Evolutionary conservation across 2,888 invertebrate species (phyloP).

Genomic region (Ganaspis brasiliensis): DNA sequence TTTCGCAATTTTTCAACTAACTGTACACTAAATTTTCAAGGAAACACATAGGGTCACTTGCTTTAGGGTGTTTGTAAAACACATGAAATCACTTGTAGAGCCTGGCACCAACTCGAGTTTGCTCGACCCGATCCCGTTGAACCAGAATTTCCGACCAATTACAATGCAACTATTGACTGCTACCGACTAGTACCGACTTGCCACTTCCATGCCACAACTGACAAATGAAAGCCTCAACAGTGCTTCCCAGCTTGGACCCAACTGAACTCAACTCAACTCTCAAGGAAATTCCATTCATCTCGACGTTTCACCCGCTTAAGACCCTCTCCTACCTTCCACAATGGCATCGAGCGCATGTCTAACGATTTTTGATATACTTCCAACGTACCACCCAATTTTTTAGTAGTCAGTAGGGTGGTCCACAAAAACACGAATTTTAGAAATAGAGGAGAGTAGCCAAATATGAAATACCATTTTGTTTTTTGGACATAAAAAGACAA

Average conservation of each 20-base stretch:
- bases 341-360: conserved; percentile 57
- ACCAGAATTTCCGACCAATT: conserved; percentile 10
- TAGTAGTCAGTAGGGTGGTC: too few species aligned
- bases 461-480: too few species aligned
- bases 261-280: conserved; percentile 37
- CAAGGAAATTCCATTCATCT: conserved; percentile 53
- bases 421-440: too few species aligned
- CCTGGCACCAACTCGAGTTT: conserved; percentile 18
- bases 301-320: conserved; percentile 46
- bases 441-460: too few species aligned
- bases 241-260: conserved; percentile 45
- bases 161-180: neutral
- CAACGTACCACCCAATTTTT: too few species aligned
- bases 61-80: conserved; percentile 38
- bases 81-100: conserved; percentile 16
- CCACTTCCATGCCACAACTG: conserved; percentile 24
- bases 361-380: too few species aligned
- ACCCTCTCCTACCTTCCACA: conserved; percentile 47
- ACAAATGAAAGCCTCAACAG: conserved; percentile 35
- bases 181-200: too few species aligned
- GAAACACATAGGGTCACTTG: neutral
- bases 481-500: too few species aligned
- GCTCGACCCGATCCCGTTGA: conserved; percentile 20
- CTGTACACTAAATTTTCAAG: neutral
- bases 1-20: neutral